phyloP scores from a whole-genome alignment of 2,797 vertebrate genomes.

The Choloepus didactylus region DNA sequence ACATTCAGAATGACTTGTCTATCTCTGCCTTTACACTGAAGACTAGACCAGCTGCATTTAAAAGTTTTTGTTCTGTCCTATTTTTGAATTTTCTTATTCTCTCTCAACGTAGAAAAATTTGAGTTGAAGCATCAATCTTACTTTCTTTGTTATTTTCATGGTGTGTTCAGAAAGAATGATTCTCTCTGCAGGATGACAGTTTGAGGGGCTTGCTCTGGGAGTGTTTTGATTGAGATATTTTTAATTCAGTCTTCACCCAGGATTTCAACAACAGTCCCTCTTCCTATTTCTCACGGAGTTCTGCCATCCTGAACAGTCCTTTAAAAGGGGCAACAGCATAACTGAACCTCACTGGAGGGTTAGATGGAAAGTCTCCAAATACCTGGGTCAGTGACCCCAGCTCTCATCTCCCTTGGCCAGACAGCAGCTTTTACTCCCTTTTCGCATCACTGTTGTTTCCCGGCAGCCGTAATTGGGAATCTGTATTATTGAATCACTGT shows the following conservation, averaged over 20 bases:
- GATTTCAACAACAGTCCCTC: neutral
- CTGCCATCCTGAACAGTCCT: conserved; percentile 44
- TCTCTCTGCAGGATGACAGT: neutral
- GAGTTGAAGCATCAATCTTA: neutral
- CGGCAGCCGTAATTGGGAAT: conserved; percentile 44
- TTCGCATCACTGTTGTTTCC: conserved; percentile 10
- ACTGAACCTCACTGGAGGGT: neutral
- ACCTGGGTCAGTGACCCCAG: conserved; percentile 11
- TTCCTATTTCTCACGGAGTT: neutral
- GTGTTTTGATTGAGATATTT: neutral
- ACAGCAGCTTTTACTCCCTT: conserved; percentile 48
- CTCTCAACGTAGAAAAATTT: conserved; percentile 54
- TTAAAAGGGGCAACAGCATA: neutral
- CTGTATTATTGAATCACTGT: conserved; percentile 61
- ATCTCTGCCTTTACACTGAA: conserved; percentile 12
- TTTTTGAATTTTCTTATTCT: conserved; percentile 52
- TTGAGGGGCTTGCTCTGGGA: neutral
- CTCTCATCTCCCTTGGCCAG: conserved; percentile 33
- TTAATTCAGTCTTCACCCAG: neutral
- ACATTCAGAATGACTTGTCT: conserved; percentile 46
- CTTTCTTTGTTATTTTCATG: conserved; percentile 43
- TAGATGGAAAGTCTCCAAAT: neutral
- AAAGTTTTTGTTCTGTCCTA: conserved; percentile 11
- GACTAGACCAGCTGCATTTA: conserved; percentile 24
- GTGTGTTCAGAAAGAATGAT: conserved; percentile 24